These are phyloP conservation scores for Hymenopus coronatus DNA, from an alignment of 2,888 invertebrate genomes.

Conservation along the genomic window DNA sequence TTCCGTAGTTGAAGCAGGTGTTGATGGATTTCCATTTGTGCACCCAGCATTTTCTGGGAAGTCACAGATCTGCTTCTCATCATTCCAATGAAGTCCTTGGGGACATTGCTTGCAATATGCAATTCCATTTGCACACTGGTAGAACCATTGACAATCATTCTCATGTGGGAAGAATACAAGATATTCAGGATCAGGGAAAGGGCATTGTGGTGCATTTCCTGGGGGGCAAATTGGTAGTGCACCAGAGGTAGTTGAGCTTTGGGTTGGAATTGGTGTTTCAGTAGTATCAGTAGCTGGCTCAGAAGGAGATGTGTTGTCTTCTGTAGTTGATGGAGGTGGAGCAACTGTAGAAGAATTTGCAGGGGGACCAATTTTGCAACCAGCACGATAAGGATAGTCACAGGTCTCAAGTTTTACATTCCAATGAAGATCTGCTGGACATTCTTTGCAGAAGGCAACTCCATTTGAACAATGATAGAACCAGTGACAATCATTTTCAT, in stretches of 20 bases:
- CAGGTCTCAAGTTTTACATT: background rate
- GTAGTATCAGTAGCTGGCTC: background rate
- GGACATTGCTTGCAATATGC: background rate
- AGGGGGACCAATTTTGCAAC: background rate
- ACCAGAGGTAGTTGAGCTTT: background rate
- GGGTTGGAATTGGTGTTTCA: background rate
- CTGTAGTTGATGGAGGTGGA: background rate
- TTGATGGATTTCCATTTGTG: background rate
- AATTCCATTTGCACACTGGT: background rate
- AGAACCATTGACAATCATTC: background rate
- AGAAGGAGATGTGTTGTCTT: background rate
- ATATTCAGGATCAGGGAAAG: background rate
- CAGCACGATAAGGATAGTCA: background rate
- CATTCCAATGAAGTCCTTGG: conserved; percentile 50
- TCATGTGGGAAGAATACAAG: background rate
- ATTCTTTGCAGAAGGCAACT: background rate
- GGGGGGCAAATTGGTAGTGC: background rate
- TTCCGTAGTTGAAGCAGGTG: background rate
- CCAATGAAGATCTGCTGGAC: background rate
- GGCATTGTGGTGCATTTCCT: background rate
- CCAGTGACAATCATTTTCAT: background rate
- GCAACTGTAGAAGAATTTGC: background rate
- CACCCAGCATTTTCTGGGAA: background rate
- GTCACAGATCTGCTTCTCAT: background rate
- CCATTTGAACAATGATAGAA: background rate